phyloP scores from a whole-genome alignment of 2,113 vertebrate genomes.

The Glaucidium brasilianum region DNA sequence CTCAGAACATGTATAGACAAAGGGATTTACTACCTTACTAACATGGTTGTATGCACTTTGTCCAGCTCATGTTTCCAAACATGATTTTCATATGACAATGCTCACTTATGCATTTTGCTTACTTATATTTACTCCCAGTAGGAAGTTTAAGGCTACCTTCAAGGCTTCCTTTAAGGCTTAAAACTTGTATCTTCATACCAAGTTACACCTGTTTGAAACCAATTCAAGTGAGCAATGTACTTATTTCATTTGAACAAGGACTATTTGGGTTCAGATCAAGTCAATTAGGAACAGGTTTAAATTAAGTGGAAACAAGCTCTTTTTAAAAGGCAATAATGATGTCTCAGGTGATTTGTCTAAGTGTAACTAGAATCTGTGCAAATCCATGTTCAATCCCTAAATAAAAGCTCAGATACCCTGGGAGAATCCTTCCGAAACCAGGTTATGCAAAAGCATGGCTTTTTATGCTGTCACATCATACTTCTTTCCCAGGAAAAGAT shows the following conservation, averaged over 20 bases:
- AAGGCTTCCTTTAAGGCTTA: neutral
- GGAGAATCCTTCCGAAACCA: neutral
- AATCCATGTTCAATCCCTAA: constrained; percentile 5
- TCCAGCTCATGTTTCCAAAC: neutral
- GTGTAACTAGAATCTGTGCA: neutral
- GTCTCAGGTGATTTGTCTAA: neutral
- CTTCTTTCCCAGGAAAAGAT: neutral
- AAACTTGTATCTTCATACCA: neutral
- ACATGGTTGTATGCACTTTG: neutral
- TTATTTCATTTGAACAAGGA: neutral
- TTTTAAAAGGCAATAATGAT: neutral
- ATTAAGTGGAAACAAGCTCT: neutral
- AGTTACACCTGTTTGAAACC: neutral
- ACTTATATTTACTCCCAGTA: neutral
- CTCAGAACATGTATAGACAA: neutral
- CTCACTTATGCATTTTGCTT: neutral
- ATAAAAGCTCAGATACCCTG: neutral
- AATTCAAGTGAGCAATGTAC: neutral
- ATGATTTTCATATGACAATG: neutral
- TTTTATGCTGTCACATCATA: neutral
- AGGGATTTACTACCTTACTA: neutral
- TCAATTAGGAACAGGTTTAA: neutral
- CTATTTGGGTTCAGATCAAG: neutral
- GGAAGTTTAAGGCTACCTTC: neutral
- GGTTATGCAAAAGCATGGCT: neutral